Conservation (phyloP, 2,797 vertebrate genomes). For the Microcaecilia unicolor region DNA sequence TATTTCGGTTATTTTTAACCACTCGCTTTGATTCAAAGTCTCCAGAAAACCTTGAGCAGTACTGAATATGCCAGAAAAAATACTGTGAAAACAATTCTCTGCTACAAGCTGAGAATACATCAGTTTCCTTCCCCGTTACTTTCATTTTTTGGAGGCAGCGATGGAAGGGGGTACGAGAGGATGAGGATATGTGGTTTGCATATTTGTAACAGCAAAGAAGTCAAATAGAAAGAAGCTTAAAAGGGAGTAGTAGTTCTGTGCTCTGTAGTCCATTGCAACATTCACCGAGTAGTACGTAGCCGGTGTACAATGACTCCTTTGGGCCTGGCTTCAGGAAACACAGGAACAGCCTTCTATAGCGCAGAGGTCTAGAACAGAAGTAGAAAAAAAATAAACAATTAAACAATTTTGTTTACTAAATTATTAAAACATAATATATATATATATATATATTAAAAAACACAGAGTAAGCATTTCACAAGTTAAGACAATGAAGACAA, state of each 20-base stretch:
- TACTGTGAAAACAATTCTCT: conserved; percentile 12
- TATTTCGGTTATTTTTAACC: conserved; percentile 13
- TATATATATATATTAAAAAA: neutral
- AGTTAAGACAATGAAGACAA: too few species aligned
- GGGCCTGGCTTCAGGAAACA: conserved; percentile 32
- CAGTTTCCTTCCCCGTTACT: neutral
- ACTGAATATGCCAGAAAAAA: neutral
- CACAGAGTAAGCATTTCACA: too few species aligned
- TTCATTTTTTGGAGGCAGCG: too few species aligned
- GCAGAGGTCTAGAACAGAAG: conserved; percentile 38
- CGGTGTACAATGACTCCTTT: conserved; percentile 30
- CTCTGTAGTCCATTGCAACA: conserved; percentile 29
- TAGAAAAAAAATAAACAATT: conserved; percentile 15
- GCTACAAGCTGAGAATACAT: conserved; percentile 11
- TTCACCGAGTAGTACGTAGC: conserved; percentile 15
- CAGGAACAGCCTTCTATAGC: conserved; percentile 19
- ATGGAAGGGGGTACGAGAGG: too few species aligned
- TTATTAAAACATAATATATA: neutral
- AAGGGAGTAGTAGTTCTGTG: conserved; percentile 26
- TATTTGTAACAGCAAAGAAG: neutral
- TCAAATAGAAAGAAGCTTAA: conserved; percentile 8
- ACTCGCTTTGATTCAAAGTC: conserved; percentile 5
- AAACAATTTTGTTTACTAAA: conserved; percentile 5
- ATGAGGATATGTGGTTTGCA: too few species aligned
- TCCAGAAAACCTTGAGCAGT: conserved; percentile 14